Percentiles rank a stretch among this genome's conserved stretches.
phyloP scores from a whole-genome alignment of 2,113 vertebrate genomes.

The Sylvietta virens region DNA sequence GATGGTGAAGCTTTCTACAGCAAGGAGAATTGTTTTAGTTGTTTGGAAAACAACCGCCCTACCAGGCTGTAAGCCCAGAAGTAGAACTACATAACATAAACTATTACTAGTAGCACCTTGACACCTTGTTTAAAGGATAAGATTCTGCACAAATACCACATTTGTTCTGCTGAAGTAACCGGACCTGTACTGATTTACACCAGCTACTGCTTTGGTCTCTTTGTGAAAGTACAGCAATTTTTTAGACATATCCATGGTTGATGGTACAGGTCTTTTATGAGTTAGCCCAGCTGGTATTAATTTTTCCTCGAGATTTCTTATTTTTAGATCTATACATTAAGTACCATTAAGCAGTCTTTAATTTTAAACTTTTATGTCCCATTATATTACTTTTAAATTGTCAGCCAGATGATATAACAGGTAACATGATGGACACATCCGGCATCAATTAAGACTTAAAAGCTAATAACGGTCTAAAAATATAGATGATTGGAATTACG shows the following conservation, averaged over 20 bases:
- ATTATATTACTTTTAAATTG: constrained; percentile 30
- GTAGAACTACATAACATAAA: not conserved
- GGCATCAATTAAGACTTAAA: not conserved
- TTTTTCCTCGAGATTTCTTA: constrained; percentile 3
- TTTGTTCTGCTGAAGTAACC: not conserved
- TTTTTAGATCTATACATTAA: constrained; percentile 40
- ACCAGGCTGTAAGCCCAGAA: not conserved
- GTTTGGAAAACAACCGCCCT: not conserved
- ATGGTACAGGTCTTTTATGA: not conserved
- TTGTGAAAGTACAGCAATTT: not conserved
- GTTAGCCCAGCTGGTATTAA: not conserved
- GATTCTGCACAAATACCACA: not conserved
- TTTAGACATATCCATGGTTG: not conserved
- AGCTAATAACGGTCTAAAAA: constrained; percentile 36
- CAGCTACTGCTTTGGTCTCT: not conserved
- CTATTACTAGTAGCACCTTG: not conserved
- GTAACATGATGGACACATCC: constrained; percentile 9
- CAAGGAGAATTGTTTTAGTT: not conserved
- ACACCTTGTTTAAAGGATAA: not conserved
- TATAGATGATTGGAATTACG: not conserved
- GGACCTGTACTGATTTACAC: not conserved
- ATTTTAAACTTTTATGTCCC: constrained; percentile 15
- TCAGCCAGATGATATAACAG: not conserved
- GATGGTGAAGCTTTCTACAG: not conserved
- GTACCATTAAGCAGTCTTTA: constrained; percentile 1